Evolutionary conservation across 2,888 invertebrate species (phyloP), one percentile per base, ranked within the genome.

Genomic region (Ommatoiulus sabulosus): DNA sequence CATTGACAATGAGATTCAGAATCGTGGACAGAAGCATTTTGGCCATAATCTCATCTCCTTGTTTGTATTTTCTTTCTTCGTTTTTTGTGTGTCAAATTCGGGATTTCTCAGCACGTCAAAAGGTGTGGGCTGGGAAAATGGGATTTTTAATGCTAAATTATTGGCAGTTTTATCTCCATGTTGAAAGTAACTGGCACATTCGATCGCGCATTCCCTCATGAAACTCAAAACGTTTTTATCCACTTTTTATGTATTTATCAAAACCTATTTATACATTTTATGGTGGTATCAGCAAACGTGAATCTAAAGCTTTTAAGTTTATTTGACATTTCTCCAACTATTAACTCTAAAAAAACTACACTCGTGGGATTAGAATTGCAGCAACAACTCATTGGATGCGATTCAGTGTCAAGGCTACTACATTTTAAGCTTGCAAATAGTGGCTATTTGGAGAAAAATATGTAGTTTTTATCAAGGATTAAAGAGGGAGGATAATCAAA

Each of bases 241-340:
- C 35, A 80, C 80, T 80, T 35, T 80, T 63, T 80, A 24, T 80
- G 80, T 15, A 80, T 80, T 80, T 80, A 80, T 80, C 80, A 80
- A 80, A 80, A 80, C 35, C 80, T 80, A 80, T 80, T 80, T 80
- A 35, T 80, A 80, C 80, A 80, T 35, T 80, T 80, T 80, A 35
- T 35, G 35, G 3, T 15, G 80, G 35, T 80, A 80, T 80, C 80
- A 80, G 80, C 80, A 35, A 80, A 80, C 80, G 80, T 80, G 80
- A 80, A 80, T 80, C 80, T 80, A 80, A 80, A 80, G 80, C 80
- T 80, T 80, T 80, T 80, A 80, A 80, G 80, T 80, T 80, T 80
- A 80, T 80, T 80, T 80, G 80, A 80, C 80, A 80, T 80, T 80
- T 80, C 80, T 80, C 80, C 24, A 35, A 35, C 80, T 80, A 24